Base-by-base conservation (phyloP, 2,113 vertebrate species). In the Elanus axillaris region DNA sequence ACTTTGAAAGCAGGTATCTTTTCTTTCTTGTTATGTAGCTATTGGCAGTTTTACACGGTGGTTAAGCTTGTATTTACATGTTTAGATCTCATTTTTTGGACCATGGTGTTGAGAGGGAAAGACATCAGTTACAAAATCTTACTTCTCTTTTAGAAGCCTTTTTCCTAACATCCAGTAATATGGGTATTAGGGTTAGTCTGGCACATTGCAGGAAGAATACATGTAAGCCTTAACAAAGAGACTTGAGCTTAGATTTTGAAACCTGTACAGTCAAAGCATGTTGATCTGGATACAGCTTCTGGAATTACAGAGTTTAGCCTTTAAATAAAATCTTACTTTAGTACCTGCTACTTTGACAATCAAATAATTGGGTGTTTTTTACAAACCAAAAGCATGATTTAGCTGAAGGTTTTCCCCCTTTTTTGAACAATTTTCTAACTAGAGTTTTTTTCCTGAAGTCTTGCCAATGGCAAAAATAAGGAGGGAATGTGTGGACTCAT, bases 391-490 rank as follows among this genome's bases (percentile, higher is more conserved):
- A 88, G 3, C 79, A n/a, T 90, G 17, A 69, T 86, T 82, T 92
- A 66, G 21, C 36, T 42, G 26, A 72, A 94, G 29, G 25, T 85
- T 82, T 40, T 69, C 43, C 53, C 8, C 23, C 56, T 68, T 95
- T 72, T 76, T 88, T 88, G 64, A 87, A 60, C 27, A 64, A 25
- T 34, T 91, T 95, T 92, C 56, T 55, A 88, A 87, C 55, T 38
- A 93, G 64, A 80, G 34, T 22, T 80, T 76, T 96, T 94, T 93
- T 83, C 73, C 81, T 90, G 8, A 86, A 86, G 91, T 79, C 55
- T 79, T 95, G 71, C 85, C 71, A 96, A 8, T 91, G 66, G 34
- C 36, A 96, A 94, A 95, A 92, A 47, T 92, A 93, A 81, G 52
- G 40, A 95, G 26, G 50, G 59, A 59, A 63, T 43, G 18, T 40